These are phyloP conservation scores for Myodes glareolus DNA, from an alignment of 2,113 vertebrate genomes.

Conservation along the genomic window DNA sequence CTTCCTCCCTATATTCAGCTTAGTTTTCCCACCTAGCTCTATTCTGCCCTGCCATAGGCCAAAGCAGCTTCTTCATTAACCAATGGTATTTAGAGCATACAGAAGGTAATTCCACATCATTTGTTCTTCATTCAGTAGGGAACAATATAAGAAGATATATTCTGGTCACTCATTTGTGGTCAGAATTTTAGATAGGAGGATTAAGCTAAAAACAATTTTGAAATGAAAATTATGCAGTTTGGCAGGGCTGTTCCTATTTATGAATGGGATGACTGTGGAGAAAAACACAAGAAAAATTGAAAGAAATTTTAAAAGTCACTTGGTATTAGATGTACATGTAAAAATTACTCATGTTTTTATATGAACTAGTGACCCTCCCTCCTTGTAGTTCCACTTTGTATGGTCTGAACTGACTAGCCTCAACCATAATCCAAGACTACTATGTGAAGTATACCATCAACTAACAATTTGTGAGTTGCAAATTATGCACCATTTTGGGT, in stretches of 20 bases:
- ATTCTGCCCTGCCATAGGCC: too few relatives aligned
- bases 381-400: background rate
- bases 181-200: too few relatives aligned
- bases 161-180: background rate
- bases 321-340: background rate
- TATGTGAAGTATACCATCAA: background rate
- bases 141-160: background rate
- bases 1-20: too few relatives aligned
- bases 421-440: background rate
- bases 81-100: too few relatives aligned
- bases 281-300: slow-evolving; percentile 17
- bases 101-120: background rate
- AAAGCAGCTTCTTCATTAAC: too few relatives aligned
- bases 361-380: background rate
- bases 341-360: background rate
- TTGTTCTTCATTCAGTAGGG: background rate
- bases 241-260: background rate
- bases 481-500: background rate
- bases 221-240: background rate
- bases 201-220: background rate
- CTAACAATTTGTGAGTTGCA: background rate
- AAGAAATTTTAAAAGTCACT: background rate
- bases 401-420: background rate
- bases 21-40: too few relatives aligned
- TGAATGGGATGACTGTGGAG: background rate